phyloP scores from a whole-genome alignment of 2,797 vertebrate genomes.

The Pempheris klunzingeri region DNA sequence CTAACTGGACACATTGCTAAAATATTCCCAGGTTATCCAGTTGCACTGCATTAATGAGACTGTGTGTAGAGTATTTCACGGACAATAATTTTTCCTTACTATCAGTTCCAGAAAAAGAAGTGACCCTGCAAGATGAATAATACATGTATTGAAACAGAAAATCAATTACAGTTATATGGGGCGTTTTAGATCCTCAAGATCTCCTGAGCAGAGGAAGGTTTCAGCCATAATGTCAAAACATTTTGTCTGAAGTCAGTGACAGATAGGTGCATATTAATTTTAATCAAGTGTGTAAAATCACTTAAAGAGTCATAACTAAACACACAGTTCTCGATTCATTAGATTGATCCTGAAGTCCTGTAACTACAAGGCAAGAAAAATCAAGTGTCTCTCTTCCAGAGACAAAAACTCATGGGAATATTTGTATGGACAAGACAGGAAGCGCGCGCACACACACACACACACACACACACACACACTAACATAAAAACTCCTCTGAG shows the following conservation, averaged over 20 bases:
- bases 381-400: constrained; percentile 1
- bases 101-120: background rate
- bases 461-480: background rate
- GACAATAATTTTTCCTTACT: background rate
- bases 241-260: background rate
- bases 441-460: background rate
- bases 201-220: background rate
- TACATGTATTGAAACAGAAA: background rate
- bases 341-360: background rate
- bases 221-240: background rate
- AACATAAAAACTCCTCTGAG: background rate
- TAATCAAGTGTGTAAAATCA: too few species aligned
- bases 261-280: background rate
- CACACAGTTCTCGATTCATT: background rate
- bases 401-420: background rate
- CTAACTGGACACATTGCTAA: constrained; percentile 10
- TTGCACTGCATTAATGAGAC: constrained; percentile 10
- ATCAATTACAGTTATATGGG: background rate
- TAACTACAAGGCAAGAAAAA: background rate
- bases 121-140: background rate
- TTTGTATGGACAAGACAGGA: constrained; percentile 8
- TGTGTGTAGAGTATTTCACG: constrained; percentile 19
- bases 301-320: background rate
- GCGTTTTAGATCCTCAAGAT: background rate
- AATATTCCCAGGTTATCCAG: constrained; percentile 10